These are phyloP conservation scores for Myotis vivesi DNA, from an alignment of 2,797 vertebrate species.

Conservation along the genomic window DNA sequence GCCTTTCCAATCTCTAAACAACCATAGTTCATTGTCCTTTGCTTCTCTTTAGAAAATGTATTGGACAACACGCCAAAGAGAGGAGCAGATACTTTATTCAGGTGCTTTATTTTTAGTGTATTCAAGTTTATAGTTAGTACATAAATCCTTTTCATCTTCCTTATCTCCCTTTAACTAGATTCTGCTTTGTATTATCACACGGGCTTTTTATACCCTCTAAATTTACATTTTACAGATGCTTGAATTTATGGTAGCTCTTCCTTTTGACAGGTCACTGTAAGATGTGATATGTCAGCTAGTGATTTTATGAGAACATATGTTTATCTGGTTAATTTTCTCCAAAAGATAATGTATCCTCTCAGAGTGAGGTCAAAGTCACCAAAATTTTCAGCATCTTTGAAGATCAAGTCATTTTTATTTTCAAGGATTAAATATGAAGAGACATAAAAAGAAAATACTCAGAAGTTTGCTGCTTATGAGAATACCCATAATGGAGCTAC, in stretches of 20 bases:
- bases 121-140: constrained; percentile 50
- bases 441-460: neutral
- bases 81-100: constrained; percentile 42
- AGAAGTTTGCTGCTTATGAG: neutral
- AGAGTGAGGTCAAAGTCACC: constrained; percentile 28
- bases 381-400: constrained; percentile 38
- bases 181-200: constrained; percentile 44
- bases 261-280: constrained; percentile 63
- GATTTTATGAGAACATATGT: constrained; percentile 58
- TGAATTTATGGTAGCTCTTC: constrained; percentile 57
- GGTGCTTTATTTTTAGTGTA: constrained; percentile 55
- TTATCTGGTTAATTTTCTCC: constrained; percentile 62
- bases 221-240: constrained; percentile 64
- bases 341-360: neutral
- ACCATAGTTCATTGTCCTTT: neutral
- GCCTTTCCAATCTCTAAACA: neutral
- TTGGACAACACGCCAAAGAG: neutral
- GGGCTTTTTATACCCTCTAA: constrained; percentile 10
- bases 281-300: constrained; percentile 57
- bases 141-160: constrained; percentile 54
- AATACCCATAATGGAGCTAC: neutral
- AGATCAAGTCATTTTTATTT: constrained; percentile 37
- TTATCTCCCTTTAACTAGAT: neutral
- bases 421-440: constrained; percentile 38
- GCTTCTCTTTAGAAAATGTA: neutral